phyloP scores from a whole-genome alignment of 1,140 invertebrate species.

The Musca vetustissima region DNA sequence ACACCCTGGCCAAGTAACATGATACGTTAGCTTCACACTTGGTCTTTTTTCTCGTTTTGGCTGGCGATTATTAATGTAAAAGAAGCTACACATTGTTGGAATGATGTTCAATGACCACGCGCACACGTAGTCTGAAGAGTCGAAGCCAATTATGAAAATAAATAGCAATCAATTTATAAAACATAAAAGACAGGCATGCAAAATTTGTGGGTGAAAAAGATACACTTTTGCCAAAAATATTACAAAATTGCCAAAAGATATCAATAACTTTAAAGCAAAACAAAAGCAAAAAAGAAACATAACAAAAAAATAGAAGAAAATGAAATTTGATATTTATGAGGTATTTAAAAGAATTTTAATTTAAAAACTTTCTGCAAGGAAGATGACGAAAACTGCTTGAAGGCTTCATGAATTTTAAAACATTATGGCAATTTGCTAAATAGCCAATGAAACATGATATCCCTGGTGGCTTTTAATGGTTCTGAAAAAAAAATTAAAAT shows the following conservation, averaged over 20 bases:
- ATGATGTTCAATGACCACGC: neutral
- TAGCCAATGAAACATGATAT: neutral
- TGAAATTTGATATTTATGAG: conserved; percentile 23
- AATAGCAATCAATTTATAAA: conserved; percentile 29
- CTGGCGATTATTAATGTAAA: neutral
- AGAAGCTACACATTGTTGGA: neutral
- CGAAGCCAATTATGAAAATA: conserved; percentile 29
- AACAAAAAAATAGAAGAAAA: no score
- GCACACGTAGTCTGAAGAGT: neutral
- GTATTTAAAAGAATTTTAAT: conserved; percentile 16
- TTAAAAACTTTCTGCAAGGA: neutral
- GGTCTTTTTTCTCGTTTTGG: no score
- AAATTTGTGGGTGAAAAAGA: no score
- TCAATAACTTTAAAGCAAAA: neutral
- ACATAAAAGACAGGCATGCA: conserved; percentile 6
- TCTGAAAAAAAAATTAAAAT: neutral
- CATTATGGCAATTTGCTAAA: conserved; percentile 8
- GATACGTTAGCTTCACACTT: no score
- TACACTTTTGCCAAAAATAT: neutral
- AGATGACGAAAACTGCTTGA: neutral
- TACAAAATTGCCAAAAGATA: conserved; percentile 6
- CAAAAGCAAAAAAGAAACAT: neutral
- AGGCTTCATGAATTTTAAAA: neutral
- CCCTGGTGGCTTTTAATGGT: no score
- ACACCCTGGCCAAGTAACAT: no score